Conservation (phyloP, 2,113 vertebrate species). For the Nesospiza acunhae region DNA sequence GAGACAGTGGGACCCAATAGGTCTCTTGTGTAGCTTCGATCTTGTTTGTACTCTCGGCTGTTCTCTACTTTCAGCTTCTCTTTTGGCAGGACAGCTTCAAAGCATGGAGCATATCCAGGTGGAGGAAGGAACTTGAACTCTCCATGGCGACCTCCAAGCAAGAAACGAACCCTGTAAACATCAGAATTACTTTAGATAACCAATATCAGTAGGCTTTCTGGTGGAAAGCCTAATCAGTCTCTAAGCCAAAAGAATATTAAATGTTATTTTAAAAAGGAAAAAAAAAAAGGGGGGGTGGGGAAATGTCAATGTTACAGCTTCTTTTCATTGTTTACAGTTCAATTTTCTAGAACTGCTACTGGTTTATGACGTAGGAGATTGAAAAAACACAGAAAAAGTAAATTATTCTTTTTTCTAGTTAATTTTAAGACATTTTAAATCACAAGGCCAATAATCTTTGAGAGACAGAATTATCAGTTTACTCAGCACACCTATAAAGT, state of each 20-base stretch:
- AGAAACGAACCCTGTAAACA: constrained; percentile 84
- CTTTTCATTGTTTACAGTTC: background rate
- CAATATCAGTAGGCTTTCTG: no score
- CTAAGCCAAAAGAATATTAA: background rate
- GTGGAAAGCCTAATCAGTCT: background rate
- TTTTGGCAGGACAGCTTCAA: constrained; percentile 90
- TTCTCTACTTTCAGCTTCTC: constrained; percentile 92
- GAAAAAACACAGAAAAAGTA: background rate
- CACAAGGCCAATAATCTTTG: background rate
- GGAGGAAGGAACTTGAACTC: constrained; percentile 98
- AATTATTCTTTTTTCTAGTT: background rate
- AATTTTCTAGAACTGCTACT: background rate
- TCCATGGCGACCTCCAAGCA: constrained; percentile 92
- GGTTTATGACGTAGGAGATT: background rate
- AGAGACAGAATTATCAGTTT: background rate
- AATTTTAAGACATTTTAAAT: background rate
- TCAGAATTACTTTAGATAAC: background rate
- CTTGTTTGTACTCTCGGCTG: constrained; percentile 85
- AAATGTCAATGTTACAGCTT: background rate
- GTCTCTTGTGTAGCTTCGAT: constrained; percentile 82
- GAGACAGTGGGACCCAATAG: constrained; percentile 87
- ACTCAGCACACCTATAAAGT: background rate
- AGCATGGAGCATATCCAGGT: constrained; percentile 91
- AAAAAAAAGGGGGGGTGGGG: accelerated
- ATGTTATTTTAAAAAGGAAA: accelerated